Evolutionary conservation across 2,888 invertebrate genomes (phyloP).

Genomic region (Bugulina stolonifera): DNA sequence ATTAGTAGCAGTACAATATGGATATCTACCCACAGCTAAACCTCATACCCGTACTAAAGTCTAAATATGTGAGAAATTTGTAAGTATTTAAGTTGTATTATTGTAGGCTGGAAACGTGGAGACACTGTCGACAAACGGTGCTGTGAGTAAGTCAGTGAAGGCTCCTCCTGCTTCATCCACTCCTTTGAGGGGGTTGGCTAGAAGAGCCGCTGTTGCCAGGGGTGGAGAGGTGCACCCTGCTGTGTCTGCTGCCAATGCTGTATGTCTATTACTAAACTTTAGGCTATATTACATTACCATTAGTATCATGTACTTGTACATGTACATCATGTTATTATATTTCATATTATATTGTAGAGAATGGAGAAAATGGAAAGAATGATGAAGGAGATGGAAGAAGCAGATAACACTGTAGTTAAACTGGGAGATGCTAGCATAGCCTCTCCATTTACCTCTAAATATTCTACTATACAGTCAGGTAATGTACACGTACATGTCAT

Average conservation of each 20-base stretch:
- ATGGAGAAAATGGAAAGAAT: constrained; percentile 38
- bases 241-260: neutral
- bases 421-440: constrained; percentile 98
- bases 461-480: constrained; percentile 85
- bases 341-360: no score
- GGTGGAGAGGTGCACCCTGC: neutral
- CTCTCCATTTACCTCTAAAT: constrained; percentile 95
- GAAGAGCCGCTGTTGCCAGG: constrained; percentile 15
- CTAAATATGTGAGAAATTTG: no score
- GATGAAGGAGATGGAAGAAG: constrained; percentile 48
- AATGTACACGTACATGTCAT: neutral
- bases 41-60: no score
- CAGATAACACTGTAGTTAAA: constrained; percentile 79
- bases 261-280: no score
- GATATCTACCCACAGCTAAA: no score
- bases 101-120: no score
- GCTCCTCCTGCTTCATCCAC: neutral
- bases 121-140: neutral
- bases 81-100: no score
- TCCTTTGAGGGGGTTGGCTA: neutral
- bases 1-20: no score
- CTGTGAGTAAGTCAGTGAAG: neutral
- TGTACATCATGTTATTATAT: no score
- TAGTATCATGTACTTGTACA: no score
- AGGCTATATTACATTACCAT: no score